A percentile compares a stretch with the other conserved stretches of the same genome.
Conservation (phyloP, 2,113 vertebrate species). For the Osmerus mordax region DNA sequence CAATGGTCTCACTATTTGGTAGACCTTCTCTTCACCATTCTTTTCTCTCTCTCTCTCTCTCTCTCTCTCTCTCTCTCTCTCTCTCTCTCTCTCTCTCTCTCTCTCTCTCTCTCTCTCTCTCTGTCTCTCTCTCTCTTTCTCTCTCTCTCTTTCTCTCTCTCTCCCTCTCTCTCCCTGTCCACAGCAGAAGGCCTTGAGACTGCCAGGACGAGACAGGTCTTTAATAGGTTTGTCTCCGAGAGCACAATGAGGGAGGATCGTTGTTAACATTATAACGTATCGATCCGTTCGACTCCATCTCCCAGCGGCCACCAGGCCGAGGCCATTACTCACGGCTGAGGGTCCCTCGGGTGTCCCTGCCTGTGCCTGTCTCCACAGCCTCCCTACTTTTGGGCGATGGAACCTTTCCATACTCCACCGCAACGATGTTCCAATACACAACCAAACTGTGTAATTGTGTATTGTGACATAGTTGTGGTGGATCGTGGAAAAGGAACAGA, state of each 20-base stretch:
- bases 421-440: too few species aligned
- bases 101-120: neutral
- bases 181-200: neutral
- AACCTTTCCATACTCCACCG: too few species aligned
- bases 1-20: too few species aligned
- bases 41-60: neutral
- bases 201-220: slow-evolving; percentile 55
- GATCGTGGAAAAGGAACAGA: too few species aligned
- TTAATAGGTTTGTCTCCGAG: slow-evolving; percentile 69
- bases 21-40: too few species aligned
- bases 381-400: slow-evolving; percentile 33
- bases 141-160: slow-evolving; percentile 9
- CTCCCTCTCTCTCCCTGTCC: neutral
- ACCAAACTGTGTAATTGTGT: too few species aligned
- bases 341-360: slow-evolving; percentile 33
- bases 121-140: slow-evolving; percentile 21
- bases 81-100: slow-evolving; percentile 13
- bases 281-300: slow-evolving; percentile 65
- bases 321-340: slow-evolving; percentile 70
- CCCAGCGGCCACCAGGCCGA: slow-evolving; percentile 61
- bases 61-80: neutral
- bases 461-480: too few species aligned
- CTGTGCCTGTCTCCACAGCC: slow-evolving; percentile 40
- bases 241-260: slow-evolving; percentile 66
- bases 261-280: slow-evolving; percentile 77